Evolutionary conservation across 1,140 invertebrate genomes (phyloP), one percentile per base, ranked within the genome.

Genomic region (Pollicipes pollicipes): DNA sequence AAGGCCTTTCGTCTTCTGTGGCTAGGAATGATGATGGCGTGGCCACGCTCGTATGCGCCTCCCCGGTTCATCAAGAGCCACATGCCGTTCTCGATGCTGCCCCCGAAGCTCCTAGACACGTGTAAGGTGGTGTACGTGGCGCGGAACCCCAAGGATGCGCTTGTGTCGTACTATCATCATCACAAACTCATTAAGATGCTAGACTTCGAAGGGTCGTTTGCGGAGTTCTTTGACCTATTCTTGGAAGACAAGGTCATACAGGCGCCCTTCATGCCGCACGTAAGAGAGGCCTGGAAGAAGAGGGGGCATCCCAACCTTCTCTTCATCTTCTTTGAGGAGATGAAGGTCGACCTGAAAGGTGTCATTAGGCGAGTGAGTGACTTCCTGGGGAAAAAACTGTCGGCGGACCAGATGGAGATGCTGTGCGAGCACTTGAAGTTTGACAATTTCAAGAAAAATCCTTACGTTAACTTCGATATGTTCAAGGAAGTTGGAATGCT

Each of bases 101-200:
- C 81, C 17, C 70, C 72, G 27, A 66, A 73, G 45, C 32, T 76
- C 35, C 30, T 73, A 26, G 71, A 76, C 31, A 75, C 69, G 13
- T 45, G 32, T 29, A 75, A 95, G 88, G 86, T 96, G 0, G 88
- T 97, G 68, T 97, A 97, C 77, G 86, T 93, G 0, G 85, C 89
- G 0, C 84, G 95, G 69, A 95, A 97, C 81, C 93, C 95, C 1
- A 97, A 97, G 79, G 95, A 98, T 77, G 86, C 90, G 72, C 90
- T 90, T 68, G 92, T 97, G 0, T 96, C 93, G 0, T 95, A 69
- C 70, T 71, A 35, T 28, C 74, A 75, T 30, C 75, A 75, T 64
- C 68, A 68, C 29, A 73, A 72, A 21, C 68, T 75, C 24, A 30
- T 75, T 27, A 73, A 71, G 29, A 67, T 71, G 30, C 71, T 73